Evolutionary conservation across 1,140 invertebrate genomes (phyloP), one percentile per base, ranked within the genome.

Genomic region (Trypoxylus dichotomus): DNA sequence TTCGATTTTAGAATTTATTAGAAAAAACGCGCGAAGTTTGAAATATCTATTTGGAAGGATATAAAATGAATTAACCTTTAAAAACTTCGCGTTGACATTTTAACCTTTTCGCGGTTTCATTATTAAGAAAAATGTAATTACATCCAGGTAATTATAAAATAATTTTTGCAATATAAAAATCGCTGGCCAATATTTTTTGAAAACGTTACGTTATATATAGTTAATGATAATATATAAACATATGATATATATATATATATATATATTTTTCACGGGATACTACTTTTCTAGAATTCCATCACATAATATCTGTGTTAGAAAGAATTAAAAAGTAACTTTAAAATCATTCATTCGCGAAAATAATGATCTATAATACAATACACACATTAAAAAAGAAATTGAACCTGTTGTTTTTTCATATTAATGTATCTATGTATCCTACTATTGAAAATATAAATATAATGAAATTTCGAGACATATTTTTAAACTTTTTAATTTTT

Each of bases 351-450:
- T 3, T 11, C 15, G 3, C 11, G 43, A 47, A 47, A 47, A 3
- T 47, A 15, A 47, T 47, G 11, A 47, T 21, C 19, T 63, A n/a
- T 5, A n/a, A 58, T 15, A 6, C 54, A 58, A 58, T n/a, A 37
- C 32, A 37, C 32, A 37, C 32, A 63, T n/a, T n/a, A n/a, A n/a
- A 63, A 25, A 80, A 79, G 79, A 80, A 79, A 81, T 79, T 78
- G 78, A 80, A 81, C 81, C 80, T 81, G 79, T 82, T 81, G 82
- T 82, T 82, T 82, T 82, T 81, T 82, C 80, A 82, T 82, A 82
- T 82, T 81, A 82, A 82, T 80, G 82, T 81, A 82, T 82, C 79
- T 82, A 80, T 81, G 80, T 82, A 82, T 81, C 79, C 81, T 80
- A 81, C 79, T 81, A 79, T 80, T 78, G 78, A 73, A 71, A 82